Evolutionary conservation across 92 coral and sea anemone genomes (phyloP).

Genomic region (Epizoanthus rinbou): DNA sequence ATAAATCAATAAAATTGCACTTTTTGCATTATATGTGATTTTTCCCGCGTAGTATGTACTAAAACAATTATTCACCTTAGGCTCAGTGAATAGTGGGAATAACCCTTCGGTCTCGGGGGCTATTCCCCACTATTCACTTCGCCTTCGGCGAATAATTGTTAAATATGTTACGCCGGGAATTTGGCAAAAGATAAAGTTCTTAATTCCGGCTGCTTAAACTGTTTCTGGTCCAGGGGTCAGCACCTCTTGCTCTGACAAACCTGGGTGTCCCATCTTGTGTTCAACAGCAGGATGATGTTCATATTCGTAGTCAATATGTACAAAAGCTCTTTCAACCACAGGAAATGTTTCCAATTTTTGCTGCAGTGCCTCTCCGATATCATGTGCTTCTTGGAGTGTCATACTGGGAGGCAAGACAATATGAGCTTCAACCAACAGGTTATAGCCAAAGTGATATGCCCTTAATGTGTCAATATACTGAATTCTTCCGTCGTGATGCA

Average conservation of each 20-base stretch:
- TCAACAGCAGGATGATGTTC: conserved; percentile 87
- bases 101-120: too few species aligned
- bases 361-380: conserved; percentile 94
- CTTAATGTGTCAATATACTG: conserved; percentile 93
- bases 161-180: too few species aligned
- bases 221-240: not conserved
- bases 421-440: conserved; percentile 92
- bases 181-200: too few species aligned
- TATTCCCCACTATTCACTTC: too few species aligned
- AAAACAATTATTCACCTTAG: too few species aligned
- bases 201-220: not conserved
- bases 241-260: not conserved
- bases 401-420: conserved; percentile 89
- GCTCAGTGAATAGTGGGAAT: too few species aligned
- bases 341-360: conserved; percentile 80
- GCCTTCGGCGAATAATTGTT: too few species aligned
- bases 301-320: conserved; percentile 94
- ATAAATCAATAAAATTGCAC: too few species aligned
- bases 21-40: too few species aligned
- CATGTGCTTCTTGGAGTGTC: conserved; percentile 91
- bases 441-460: conserved; percentile 93
- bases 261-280: conserved; percentile 71
- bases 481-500: conserved; percentile 76
- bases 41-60: too few species aligned
- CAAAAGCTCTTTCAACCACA: conserved; percentile 95